These are phyloP conservation scores for Drosophila multiciliata DNA, from an alignment of 2,888 invertebrate species.

Conservation along the genomic window DNA sequence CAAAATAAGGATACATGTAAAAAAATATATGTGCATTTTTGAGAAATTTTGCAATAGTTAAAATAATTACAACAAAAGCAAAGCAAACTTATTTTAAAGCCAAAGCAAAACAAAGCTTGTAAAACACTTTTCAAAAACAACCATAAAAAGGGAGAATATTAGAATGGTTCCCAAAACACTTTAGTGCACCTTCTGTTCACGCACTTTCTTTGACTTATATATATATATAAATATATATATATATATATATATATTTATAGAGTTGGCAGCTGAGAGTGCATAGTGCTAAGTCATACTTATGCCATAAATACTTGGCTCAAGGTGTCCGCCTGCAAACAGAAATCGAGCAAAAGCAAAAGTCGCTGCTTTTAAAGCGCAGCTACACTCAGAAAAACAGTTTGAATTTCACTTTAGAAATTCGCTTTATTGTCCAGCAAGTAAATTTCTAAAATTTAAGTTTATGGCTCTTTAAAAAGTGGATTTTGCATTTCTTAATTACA, in stretches of 20 bases:
- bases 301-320: constrained; percentile 66
- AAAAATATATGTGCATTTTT: not conserved
- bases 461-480: no score
- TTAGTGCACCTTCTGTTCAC: constrained; percentile 58
- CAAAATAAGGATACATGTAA: not conserved
- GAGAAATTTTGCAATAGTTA: no score
- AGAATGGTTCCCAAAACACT: constrained; percentile 8
- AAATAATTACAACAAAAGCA: not conserved
- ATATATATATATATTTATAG: not conserved
- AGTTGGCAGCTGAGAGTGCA: constrained; percentile 45
- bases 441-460: not conserved
- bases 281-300: constrained; percentile 76
- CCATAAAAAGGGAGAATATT: not conserved
- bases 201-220: constrained; percentile 62
- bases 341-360: constrained; percentile 3
- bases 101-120: constrained; percentile 5
- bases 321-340: constrained; percentile 53
- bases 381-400: constrained; percentile 58
- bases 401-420: not conserved
- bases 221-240: not conserved
- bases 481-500: not conserved
- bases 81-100: not conserved
- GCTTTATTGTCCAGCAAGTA: not conserved
- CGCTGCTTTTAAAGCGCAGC: constrained; percentile 58
- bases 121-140: not conserved